Conservation (phyloP, 2,113 vertebrate species). For the Zosterops borbonicus region DNA sequence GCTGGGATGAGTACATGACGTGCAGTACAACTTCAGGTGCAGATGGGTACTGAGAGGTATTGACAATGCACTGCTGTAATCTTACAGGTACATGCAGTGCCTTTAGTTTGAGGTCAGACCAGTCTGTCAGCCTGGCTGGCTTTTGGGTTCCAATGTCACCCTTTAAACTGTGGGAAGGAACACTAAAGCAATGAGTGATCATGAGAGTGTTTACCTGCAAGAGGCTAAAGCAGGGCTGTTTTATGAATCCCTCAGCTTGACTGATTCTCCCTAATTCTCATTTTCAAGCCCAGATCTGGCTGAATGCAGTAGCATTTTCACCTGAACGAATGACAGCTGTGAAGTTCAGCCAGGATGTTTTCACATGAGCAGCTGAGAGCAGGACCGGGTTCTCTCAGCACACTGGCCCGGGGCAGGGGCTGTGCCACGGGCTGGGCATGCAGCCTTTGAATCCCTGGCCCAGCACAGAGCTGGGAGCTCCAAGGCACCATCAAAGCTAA, state of each 20-base stretch:
- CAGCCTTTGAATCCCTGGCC: not conserved
- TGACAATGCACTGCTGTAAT: not conserved
- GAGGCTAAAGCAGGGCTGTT: not conserved
- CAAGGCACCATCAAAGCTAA: not conserved
- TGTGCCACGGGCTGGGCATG: not conserved
- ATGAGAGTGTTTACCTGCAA: not conserved
- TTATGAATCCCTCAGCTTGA: not conserved
- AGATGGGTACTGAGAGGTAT: not conserved
- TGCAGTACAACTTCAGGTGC: not conserved
- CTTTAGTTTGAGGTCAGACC: not conserved
- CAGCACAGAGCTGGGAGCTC: not conserved
- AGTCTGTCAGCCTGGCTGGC: rapidly evolving
- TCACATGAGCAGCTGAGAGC: not conserved
- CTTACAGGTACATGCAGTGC: rapidly evolving
- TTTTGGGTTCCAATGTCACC: rapidly evolving
- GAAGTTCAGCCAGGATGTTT: not conserved
- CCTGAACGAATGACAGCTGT: rapidly evolving
- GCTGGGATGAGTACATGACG: not conserved
- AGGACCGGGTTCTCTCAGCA: not conserved
- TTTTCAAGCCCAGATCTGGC: not conserved
- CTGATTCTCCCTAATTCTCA: not conserved
- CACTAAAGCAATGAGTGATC: not conserved
- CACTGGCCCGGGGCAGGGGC: rapidly evolving
- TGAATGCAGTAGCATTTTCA: not conserved
- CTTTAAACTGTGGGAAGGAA: not conserved